phyloP scores from a whole-genome alignment of 2,113 vertebrate genomes.

The Clarias macrocephalus region DNA sequence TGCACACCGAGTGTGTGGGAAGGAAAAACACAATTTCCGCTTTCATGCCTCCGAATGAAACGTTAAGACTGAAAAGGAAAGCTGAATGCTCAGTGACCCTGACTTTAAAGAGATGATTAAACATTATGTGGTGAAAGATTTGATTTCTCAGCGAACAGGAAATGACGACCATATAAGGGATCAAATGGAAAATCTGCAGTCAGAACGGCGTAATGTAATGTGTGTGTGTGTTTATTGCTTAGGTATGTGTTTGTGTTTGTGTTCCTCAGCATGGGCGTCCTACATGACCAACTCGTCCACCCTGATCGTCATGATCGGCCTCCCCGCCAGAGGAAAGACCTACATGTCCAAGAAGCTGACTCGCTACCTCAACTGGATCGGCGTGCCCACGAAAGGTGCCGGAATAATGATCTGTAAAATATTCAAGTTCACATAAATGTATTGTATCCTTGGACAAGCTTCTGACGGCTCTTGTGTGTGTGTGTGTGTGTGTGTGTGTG shows the following conservation, averaged over 20 bases:
- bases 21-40: neutral
- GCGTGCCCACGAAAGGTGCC: constrained; percentile 92
- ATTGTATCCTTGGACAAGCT: neutral
- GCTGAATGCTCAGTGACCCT: neutral
- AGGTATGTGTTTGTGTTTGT: no score
- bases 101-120: neutral
- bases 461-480: neutral
- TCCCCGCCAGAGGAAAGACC: constrained; percentile 89
- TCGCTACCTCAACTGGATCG: constrained; percentile 98
- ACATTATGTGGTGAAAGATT: neutral
- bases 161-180: neutral
- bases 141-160: neutral
- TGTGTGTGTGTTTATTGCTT: neutral
- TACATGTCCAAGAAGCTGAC: constrained; percentile 98
- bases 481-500: neutral
- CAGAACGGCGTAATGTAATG: neutral
- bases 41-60: neutral
- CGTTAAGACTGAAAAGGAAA: neutral
- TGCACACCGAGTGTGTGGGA: neutral
- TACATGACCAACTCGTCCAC: constrained; percentile 98
- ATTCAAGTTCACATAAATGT: neutral
- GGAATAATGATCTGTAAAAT: neutral
- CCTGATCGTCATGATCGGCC: constrained; percentile 95
- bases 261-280: constrained; percentile 87
- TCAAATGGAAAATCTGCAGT: no score